phyloP scores from a whole-genome alignment of 2,113 vertebrate species.

The Anser cygnoides region DNA sequence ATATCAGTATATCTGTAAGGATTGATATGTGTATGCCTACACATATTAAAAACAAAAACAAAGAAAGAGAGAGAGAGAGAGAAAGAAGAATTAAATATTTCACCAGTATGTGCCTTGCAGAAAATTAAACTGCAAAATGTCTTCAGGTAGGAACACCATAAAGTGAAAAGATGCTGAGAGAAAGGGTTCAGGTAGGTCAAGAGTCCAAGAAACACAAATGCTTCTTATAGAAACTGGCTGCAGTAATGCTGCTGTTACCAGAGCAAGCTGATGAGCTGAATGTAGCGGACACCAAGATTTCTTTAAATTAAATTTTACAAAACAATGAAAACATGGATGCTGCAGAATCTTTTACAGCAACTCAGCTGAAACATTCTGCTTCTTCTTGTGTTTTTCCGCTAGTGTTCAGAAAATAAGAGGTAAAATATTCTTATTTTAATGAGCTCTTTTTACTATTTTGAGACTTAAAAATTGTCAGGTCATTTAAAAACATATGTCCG shows the following conservation, averaged over 20 bases:
- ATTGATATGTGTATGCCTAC: not conserved
- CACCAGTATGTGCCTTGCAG: not conserved
- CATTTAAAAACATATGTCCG: not conserved
- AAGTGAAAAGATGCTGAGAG: not conserved
- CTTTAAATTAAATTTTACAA: not conserved
- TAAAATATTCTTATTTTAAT: not conserved
- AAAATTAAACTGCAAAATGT: not conserved
- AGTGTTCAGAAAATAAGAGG: not conserved
- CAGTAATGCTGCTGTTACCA: not conserved
- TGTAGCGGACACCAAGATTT: not conserved
- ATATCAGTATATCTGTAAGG: not conserved
- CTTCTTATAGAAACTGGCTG: not conserved
- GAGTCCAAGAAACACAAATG: accelerated
- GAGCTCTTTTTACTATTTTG: not conserved
- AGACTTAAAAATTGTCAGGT: not conserved
- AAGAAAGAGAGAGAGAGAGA: too few relatives aligned
- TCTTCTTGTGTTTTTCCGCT: not conserved
- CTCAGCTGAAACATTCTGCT: not conserved
- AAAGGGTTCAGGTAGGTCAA: not conserved
- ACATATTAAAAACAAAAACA: not conserved
- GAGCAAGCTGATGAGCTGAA: not conserved
- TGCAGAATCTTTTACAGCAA: not conserved
- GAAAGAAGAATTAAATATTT: not conserved
- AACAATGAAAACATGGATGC: not conserved
- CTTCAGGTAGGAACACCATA: not conserved